Percentiles rank a stretch among this genome's conserved stretches.
phyloP scores from a whole-genome alignment of 2,888 invertebrate species.

The Hydriomena furcata region DNA sequence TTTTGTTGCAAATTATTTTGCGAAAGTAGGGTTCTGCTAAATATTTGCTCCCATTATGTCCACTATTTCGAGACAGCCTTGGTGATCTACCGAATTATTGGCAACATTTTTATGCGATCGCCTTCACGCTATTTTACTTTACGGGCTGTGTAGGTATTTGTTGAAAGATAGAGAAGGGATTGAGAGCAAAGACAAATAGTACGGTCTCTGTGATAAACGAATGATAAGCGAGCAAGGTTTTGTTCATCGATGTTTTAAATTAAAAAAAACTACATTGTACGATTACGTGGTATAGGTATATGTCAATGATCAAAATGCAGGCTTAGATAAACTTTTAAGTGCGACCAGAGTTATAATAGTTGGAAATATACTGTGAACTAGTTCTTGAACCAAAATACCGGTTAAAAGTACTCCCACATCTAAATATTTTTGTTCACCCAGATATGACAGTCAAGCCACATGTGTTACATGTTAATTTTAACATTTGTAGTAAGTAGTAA shows the following conservation, averaged over 20 bases:
- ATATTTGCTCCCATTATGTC: constrained; percentile 58
- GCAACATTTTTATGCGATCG: constrained; percentile 36
- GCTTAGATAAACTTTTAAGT: no score
- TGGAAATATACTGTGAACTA: neutral
- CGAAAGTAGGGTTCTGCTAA: no score
- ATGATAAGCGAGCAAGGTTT: no score
- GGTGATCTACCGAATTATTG: constrained; percentile 56
- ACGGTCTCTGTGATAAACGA: no score
- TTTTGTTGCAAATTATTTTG: no score
- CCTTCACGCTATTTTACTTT: constrained; percentile 31
- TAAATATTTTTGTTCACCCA: constrained; percentile 5
- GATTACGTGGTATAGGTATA: no score
- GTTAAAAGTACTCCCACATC: neutral
- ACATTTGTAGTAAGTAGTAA: constrained; percentile 31
- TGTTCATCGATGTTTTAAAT: no score
- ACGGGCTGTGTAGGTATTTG: constrained; percentile 19
- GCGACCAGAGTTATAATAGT: no score
- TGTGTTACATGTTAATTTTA: constrained; percentile 26
- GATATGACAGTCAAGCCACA: constrained; percentile 12
- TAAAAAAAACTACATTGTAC: no score
- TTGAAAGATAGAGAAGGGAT: constrained; percentile 16
- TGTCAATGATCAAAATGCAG: no score
- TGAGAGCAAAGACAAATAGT: neutral
- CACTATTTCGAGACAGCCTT: constrained; percentile 70
- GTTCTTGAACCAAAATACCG: neutral